phyloP scores from a whole-genome alignment of 1,140 invertebrate genomes.

The Trichonephila clavipes region DNA sequence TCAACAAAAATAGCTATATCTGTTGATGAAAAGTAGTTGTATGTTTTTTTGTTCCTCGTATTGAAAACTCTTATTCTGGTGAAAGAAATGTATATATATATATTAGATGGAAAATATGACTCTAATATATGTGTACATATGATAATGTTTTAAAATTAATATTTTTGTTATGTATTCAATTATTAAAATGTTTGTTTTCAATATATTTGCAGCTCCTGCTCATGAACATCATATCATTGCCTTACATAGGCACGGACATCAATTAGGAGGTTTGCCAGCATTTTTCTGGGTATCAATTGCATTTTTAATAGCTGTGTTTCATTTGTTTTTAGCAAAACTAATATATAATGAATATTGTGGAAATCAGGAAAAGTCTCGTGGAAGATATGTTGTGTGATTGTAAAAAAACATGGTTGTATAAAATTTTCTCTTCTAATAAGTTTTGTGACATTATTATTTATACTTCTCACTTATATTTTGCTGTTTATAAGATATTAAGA shows the following conservation, averaged over 20 bases:
- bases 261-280: slow-evolving; percentile 92
- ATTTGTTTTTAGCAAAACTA: slow-evolving; percentile 95
- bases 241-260: slow-evolving; percentile 94
- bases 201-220: slow-evolving; percentile 87
- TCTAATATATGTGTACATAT: too few relatives aligned
- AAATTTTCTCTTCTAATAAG: not conserved
- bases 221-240: slow-evolving; percentile 96
- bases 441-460: not conserved
- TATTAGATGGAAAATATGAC: too few relatives aligned
- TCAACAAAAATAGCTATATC: too few relatives aligned
- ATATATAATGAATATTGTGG: slow-evolving; percentile 93
- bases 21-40: too few relatives aligned
- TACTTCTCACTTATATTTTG: not conserved
- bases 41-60: too few relatives aligned
- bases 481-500: not conserved
- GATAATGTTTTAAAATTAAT: too few relatives aligned
- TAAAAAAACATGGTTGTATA: slow-evolving; percentile 14
- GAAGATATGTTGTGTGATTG: slow-evolving; percentile 75
- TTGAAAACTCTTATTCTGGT: too few relatives aligned
- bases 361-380: slow-evolving; percentile 69
- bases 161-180: too few relatives aligned
- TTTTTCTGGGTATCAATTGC: slow-evolving; percentile 96
- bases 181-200: too few relatives aligned
- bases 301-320: slow-evolving; percentile 94
- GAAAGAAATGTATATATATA: too few relatives aligned